These are phyloP conservation scores for Rhopalosiphum nymphaeae DNA, from an alignment of 2,888 invertebrate species.

Conservation along the genomic window DNA sequence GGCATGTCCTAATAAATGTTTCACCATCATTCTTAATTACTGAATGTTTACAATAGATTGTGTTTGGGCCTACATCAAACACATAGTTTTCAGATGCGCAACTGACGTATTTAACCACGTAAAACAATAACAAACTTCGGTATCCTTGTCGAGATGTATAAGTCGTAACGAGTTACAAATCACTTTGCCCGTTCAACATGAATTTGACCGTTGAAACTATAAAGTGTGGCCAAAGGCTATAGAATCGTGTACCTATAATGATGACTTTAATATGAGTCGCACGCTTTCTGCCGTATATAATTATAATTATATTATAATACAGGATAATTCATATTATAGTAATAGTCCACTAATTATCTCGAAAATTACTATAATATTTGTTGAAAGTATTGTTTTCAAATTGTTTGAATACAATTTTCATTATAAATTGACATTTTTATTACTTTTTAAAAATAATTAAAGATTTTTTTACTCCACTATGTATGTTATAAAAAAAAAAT, in stretches of 20 bases:
- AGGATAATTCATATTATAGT: not conserved
- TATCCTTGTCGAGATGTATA: not conserved
- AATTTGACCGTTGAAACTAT: not conserved
- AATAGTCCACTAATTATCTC: not conserved
- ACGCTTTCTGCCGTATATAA: not conserved
- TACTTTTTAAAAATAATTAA: not conserved
- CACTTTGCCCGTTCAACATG: not conserved
- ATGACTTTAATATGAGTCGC: not conserved
- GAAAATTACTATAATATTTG: not conserved
- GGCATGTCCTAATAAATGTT: not conserved
- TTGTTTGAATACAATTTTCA: not conserved
- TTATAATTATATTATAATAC: not conserved
- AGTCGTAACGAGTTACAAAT: conserved; percentile 2
- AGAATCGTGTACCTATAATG: not conserved
- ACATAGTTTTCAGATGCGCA: not conserved
- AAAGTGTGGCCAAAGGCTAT: not conserved
- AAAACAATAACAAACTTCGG: not conserved
- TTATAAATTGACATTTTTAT: not conserved
- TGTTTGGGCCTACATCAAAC: not conserved
- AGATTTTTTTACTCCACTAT: not conserved
- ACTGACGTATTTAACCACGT: not conserved
- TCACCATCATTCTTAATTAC: not conserved
- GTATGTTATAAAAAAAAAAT: not conserved
- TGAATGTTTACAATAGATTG: not conserved
- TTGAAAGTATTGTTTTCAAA: not conserved